Evolutionary conservation across 1,140 invertebrate genomes (phyloP).

Genomic region (Megalopta genalis): DNA sequence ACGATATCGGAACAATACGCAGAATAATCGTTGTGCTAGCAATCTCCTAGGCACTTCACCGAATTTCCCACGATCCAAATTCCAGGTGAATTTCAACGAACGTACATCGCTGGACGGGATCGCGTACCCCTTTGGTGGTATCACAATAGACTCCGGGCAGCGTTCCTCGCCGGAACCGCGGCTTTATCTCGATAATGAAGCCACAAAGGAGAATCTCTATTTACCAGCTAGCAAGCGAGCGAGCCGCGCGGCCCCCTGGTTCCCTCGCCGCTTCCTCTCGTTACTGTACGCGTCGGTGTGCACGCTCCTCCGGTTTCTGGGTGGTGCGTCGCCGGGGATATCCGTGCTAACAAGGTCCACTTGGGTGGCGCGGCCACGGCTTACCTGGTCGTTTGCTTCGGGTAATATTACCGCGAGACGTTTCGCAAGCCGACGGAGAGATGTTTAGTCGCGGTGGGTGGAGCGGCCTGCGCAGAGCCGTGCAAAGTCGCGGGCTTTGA

Average conservation of each 20-base stretch:
- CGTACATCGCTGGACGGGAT: neutral
- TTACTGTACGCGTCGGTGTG: constrained; percentile 47
- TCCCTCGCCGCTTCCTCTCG: constrained; percentile 27
- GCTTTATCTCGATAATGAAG: constrained; percentile 66
- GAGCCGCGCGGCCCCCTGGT: neutral
- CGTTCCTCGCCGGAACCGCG: constrained; percentile 1
- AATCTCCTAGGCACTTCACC: too few relatives aligned
- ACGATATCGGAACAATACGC: too few relatives aligned
- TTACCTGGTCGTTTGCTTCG: constrained; percentile 63
- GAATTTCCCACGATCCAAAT: too few relatives aligned
- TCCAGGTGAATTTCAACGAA: neutral
- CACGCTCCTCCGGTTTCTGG: constrained; percentile 69
- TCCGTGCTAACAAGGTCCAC: constrained; percentile 75
- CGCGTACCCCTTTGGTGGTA: neutral
- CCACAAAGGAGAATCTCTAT: constrained; percentile 59
- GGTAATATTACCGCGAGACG: constrained; percentile 70
- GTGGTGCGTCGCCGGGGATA: constrained; percentile 64
- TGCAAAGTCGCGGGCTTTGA: too few relatives aligned
- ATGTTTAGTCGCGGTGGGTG: constrained; percentile 63
- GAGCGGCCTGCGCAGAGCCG: constrained; percentile 14
- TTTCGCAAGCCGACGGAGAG: constrained; percentile 57
- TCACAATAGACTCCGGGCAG: constrained; percentile 18
- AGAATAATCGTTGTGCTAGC: too few relatives aligned
- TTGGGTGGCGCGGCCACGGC: constrained; percentile 70
- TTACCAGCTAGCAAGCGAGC: constrained; percentile 36